Evolutionary conservation across 2,888 invertebrate species (phyloP), one percentile per base, ranked within the genome.

Genomic region (Eulithis testata): DNA sequence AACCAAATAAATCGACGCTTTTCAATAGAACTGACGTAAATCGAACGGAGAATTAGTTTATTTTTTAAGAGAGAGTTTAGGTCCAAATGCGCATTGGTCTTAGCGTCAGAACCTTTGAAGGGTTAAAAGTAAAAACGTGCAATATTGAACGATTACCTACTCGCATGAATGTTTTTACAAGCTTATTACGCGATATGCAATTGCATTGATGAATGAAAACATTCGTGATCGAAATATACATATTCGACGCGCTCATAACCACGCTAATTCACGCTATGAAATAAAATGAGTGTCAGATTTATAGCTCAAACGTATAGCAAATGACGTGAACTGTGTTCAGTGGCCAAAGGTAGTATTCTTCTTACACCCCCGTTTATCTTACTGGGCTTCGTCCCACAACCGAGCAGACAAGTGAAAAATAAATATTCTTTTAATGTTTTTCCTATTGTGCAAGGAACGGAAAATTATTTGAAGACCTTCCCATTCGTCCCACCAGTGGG

Each of bases 181-280:
- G 21, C 45, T 60, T 52, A 12, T 45, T 40, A n/a, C 44, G 47
- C 31, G 37, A 14, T 53, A 27, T 55, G n/a, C n/a, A 2, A 54
- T 60, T 65, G 11, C 27, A 61, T 61, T 47, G 36, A 61, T 68
- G 64, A 69, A 69, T 65, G 57, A 63, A 63, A 59, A 51, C 11
- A 58, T 58, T 61, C 62, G 63, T 58, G 61, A 59, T 60, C 47
- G 50, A 37, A 52, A 62, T 58, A 2, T 21, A 21, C 21, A 21
- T 21, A 21, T 21, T 21, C 21, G 62, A 36, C 44, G 55, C 55
- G 49, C 44, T 21, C 53, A 31, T 21, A 14, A 43, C 11, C 62
- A 62, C 54, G 55, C 61, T 54, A 11, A 14, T 27, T 9, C 62
- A 62, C 54, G 55, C 61, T 54, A 11, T 21, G 14, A 31, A 45